These are phyloP conservation scores for Teleopsis dalmanni DNA, from an alignment of 1,140 invertebrate genomes.

Conservation along the genomic window DNA sequence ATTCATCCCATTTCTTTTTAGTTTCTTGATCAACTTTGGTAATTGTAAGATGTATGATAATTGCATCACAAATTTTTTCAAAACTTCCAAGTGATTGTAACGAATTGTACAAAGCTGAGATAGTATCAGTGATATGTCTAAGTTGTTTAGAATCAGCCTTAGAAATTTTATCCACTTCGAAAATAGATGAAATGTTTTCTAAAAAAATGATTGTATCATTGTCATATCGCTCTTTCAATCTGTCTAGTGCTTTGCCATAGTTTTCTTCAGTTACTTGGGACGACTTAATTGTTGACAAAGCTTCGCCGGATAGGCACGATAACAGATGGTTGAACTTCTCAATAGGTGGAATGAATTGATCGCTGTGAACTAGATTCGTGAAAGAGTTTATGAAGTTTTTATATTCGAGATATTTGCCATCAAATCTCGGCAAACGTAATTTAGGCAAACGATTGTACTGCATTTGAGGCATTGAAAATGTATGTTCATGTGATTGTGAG, in stretches of 20 bases:
- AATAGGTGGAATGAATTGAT: neutral
- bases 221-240: slow-evolving; percentile 8
- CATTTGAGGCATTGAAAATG: too few relatives aligned
- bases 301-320: slow-evolving; percentile 6
- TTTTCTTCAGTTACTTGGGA: slow-evolving; percentile 13
- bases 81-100: too few relatives aligned
- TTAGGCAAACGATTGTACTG: neutral
- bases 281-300: neutral
- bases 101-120: too few relatives aligned
- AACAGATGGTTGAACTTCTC: slow-evolving; percentile 13
- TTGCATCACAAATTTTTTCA: too few relatives aligned
- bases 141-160: too few relatives aligned
- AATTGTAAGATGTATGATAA: too few relatives aligned
- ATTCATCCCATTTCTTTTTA: too few relatives aligned
- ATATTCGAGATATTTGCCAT: slow-evolving; percentile 9
- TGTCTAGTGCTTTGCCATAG: too few relatives aligned
- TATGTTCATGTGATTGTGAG: too few relatives aligned
- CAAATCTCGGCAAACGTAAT: slow-evolving; percentile 6
- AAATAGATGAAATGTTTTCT: slow-evolving; percentile 3
- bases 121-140: too few relatives aligned
- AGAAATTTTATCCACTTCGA: too few relatives aligned
- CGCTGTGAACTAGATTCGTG: slow-evolving; percentile 2
- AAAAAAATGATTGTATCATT: slow-evolving; percentile 7
- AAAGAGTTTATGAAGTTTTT: slow-evolving; percentile 9
- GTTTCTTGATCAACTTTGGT: too few relatives aligned